Percentiles rank a stretch among this genome's conserved stretches.
Conservation (phyloP, 2,888 invertebrate genomes). For the Conops quadrifasciatus region DNA sequence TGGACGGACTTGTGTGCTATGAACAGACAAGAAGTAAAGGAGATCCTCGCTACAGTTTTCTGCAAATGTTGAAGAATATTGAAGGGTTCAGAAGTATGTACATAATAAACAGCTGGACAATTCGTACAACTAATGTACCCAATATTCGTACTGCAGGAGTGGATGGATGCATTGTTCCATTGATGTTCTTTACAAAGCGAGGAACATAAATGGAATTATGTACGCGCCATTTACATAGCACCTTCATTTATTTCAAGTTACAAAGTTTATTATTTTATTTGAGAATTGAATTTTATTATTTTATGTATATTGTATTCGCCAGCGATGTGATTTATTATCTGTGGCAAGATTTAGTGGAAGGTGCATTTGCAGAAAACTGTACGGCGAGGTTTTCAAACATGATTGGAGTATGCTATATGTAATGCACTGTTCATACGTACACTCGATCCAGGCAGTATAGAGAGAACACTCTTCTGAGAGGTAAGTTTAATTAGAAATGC, state of each 20-base stretch:
- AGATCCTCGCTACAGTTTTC: conserved; percentile 16
- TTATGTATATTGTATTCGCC: neutral
- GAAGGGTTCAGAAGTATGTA: neutral
- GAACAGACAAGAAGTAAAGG: neutral
- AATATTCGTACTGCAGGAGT: neutral
- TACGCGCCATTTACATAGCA: neutral
- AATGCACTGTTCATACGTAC: conserved; percentile 6
- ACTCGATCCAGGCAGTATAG: neutral
- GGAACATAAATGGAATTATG: conserved; percentile 43
- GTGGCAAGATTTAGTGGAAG: conserved; percentile 24
- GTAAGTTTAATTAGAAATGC: conserved; percentile 22
- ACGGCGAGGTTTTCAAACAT: conserved; percentile 2
- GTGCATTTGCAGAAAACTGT: conserved; percentile 36
- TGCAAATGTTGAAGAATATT: conserved; percentile 26
- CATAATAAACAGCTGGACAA: no score
- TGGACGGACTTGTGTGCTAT: conserved; percentile 12
- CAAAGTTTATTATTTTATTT: neutral
- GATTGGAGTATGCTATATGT: conserved; percentile 11
- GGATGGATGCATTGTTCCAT: conserved; percentile 37
- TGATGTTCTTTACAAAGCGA: conserved; percentile 38
- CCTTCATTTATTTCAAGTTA: neutral
- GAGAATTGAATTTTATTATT: neutral
- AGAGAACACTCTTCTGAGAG: neutral
- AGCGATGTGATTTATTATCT: neutral
- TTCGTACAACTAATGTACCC: neutral